These are phyloP conservation scores for Agrochola litura DNA, from an alignment of 2,888 invertebrate genomes.

Conservation along the genomic window DNA sequence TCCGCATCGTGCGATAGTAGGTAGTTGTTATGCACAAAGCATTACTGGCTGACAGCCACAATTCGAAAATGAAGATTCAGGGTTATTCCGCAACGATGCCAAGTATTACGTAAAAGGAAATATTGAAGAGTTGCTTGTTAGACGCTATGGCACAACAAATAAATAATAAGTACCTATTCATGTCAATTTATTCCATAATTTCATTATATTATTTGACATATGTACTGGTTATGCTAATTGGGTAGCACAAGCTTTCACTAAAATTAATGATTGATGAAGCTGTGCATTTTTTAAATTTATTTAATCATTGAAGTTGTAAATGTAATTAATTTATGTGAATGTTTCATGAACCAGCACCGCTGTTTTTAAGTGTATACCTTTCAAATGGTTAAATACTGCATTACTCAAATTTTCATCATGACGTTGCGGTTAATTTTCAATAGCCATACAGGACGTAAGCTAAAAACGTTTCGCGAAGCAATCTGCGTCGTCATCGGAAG, in stretches of 20 bases:
- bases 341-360: slow-evolving; percentile 1
- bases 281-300: slow-evolving; percentile 5
- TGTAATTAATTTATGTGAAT: slow-evolving; percentile 12
- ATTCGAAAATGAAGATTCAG: slow-evolving; percentile 77
- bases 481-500: slow-evolving; percentile 68
- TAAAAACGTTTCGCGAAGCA: slow-evolving; percentile 70
- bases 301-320: slow-evolving; percentile 1
- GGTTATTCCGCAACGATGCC: slow-evolving; percentile 80
- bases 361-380: slow-evolving; percentile 16
- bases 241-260: not conserved
- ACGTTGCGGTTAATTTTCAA: slow-evolving; percentile 57
- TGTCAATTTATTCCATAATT: slow-evolving; percentile 43
- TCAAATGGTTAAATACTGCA: slow-evolving; percentile 40
- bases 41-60: slow-evolving; percentile 83
- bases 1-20: slow-evolving; percentile 64
- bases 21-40: slow-evolving; percentile 77
- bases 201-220: slow-evolving; percentile 17
- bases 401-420: slow-evolving; percentile 66
- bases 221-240: slow-evolving; percentile 15
- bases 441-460: slow-evolving; percentile 68
- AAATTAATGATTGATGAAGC: slow-evolving; percentile 4
- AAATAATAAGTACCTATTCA: slow-evolving; percentile 36
- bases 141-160: slow-evolving; percentile 73
- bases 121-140: slow-evolving; percentile 82
- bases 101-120: slow-evolving; percentile 81